Percentiles rank a stretch among this genome's conserved stretches.
Evolutionary conservation across 2,888 invertebrate species (phyloP).

Genomic region (Epicampocera succincta): DNA sequence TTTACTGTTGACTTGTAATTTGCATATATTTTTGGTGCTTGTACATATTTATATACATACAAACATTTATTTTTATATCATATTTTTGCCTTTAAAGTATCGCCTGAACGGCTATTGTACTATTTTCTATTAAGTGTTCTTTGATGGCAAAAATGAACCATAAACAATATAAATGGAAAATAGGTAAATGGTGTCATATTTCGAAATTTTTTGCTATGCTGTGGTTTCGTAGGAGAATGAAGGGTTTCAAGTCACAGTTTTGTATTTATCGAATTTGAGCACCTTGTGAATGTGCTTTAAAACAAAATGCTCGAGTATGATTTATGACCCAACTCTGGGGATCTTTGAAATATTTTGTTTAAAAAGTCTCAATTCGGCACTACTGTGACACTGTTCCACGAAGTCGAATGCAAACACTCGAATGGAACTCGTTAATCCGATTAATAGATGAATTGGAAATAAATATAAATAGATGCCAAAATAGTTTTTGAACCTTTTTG

Average conservation of each 20-base stretch:
- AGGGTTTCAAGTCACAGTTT: conserved; percentile 3
- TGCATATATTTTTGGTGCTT: conserved; percentile 62
- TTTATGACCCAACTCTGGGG: too few species aligned
- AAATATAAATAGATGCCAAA: too few species aligned
- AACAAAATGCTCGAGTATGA: too few species aligned
- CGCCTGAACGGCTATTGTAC: conserved; percentile 53
- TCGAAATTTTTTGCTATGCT: conserved; percentile 20
- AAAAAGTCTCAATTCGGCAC: too few species aligned
- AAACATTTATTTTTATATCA: not conserved
- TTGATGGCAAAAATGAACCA: not conserved
- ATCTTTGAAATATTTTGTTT: too few species aligned
- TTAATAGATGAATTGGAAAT: too few species aligned
- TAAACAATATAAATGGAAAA: conserved; percentile 26
- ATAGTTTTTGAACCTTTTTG: too few species aligned
- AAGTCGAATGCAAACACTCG: too few species aligned
- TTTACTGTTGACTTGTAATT: conserved; percentile 66
- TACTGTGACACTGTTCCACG: too few species aligned
- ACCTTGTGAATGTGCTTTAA: too few species aligned
- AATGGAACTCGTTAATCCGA: too few species aligned
- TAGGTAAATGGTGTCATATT: conserved; percentile 54
- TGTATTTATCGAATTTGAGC: not conserved
- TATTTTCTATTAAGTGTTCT: conserved; percentile 35
- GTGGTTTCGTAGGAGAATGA: not conserved
- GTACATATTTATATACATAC: too few species aligned
- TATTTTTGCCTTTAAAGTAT: conserved; percentile 41